Evolutionary conservation across 1,140 invertebrate genomes (phyloP).

Genomic region (Bradysia coprophila): DNA sequence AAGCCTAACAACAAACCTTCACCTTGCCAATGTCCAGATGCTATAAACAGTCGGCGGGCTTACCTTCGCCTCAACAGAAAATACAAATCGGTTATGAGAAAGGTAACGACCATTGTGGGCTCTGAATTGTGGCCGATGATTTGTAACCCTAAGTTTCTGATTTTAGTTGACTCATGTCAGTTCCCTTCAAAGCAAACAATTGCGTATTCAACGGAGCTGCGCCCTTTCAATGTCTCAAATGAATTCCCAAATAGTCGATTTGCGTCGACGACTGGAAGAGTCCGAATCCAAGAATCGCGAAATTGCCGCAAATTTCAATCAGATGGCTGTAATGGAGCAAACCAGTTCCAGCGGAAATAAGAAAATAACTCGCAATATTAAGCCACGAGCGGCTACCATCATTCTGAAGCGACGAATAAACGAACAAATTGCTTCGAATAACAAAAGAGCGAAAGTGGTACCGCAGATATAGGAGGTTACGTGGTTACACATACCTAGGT

Average conservation of each 20-base stretch:
- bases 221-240: neutral
- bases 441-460: too few relatives aligned
- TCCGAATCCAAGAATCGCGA: neutral
- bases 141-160: too few relatives aligned
- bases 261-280: neutral
- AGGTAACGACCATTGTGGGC: too few relatives aligned
- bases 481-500: too few relatives aligned
- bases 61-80: too few relatives aligned
- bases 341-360: neutral
- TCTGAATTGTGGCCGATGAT: too few relatives aligned
- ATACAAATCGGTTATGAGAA: too few relatives aligned
- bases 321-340: neutral
- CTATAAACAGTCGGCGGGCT: too few relatives aligned
- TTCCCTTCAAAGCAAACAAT: neutral
- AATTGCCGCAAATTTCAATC: neutral
- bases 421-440: too few relatives aligned
- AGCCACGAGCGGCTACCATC: slow-evolving; percentile 1
- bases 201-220: neutral
- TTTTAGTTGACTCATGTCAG: neutral
- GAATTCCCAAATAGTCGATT: neutral
- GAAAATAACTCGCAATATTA: neutral
- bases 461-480: too few relatives aligned
- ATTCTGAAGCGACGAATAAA: slow-evolving; percentile 1
- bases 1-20: too few relatives aligned
- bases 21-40: too few relatives aligned